Percentiles rank a stretch among this genome's conserved stretches.
Conservation (phyloP, 1,140 invertebrate genomes). For the Penaeus japonicus region DNA sequence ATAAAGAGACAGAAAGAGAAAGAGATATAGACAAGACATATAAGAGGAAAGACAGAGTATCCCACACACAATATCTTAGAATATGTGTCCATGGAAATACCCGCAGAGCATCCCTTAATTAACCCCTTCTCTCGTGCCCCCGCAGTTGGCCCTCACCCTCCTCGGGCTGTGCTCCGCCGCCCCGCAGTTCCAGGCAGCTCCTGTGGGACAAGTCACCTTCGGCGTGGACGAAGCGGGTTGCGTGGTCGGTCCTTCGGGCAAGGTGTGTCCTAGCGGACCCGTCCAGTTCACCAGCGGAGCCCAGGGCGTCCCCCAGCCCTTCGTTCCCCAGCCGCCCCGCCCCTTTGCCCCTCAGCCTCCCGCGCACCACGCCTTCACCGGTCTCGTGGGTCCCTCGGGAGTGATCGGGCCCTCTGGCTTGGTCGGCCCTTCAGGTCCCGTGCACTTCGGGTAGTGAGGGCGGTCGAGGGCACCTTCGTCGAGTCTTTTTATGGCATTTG, state of each 20-base stretch:
- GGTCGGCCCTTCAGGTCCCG: slow-evolving; percentile 56
- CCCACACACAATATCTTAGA: no score
- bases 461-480: not conserved
- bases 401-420: slow-evolving; percentile 58
- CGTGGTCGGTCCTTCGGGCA: slow-evolving; percentile 50
- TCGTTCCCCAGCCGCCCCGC: not conserved
- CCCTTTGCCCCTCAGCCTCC: not conserved
- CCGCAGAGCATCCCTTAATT: no score
- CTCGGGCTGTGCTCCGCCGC: not conserved
- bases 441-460: slow-evolving; percentile 49
- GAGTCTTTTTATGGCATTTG: not conserved
- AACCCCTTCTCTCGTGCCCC: not conserved
- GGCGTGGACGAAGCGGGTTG: slow-evolving; percentile 49
- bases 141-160: not conserved
- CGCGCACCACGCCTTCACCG: slow-evolving; percentile 49
- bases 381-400: slow-evolving; percentile 58
- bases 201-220: not conserved
- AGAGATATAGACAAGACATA: no score
- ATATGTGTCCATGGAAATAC: no score
- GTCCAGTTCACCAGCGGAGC: not conserved
- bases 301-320: not conserved
- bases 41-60: no score
- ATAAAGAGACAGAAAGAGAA: no score
- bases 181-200: slow-evolving; percentile 18
- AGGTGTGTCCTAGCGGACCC: slow-evolving; percentile 27